phyloP scores from a whole-genome alignment of 2,113 vertebrate species.

The Garra rufa region DNA sequence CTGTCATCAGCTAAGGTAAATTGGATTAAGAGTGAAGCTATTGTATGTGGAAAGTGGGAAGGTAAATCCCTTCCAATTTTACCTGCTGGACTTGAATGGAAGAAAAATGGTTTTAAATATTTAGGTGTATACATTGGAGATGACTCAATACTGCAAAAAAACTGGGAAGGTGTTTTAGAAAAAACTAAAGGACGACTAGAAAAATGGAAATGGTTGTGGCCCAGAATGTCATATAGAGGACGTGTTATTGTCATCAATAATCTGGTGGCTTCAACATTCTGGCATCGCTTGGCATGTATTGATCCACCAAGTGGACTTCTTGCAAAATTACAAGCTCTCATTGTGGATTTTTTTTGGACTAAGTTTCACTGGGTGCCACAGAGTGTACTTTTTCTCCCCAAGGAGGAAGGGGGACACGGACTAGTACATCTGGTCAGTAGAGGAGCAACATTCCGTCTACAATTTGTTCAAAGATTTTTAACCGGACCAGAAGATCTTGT shows the following conservation, averaged over 20 bases:
- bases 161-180: not conserved
- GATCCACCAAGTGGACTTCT: too few relatives aligned
- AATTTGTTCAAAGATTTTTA: not conserved
- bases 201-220: too few relatives aligned
- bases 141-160: slow-evolving; percentile 2
- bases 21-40: slow-evolving; percentile 1
- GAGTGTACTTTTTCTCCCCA: too few relatives aligned
- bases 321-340: too few relatives aligned
- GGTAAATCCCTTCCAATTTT: not conserved
- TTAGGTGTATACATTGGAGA: slow-evolving; percentile 23
- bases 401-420: not conserved
- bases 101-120: slow-evolving; percentile 44
- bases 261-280: too few relatives aligned
- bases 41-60: not conserved
- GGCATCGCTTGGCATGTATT: too few relatives aligned
- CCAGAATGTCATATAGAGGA: too few relatives aligned
- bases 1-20: slow-evolving; percentile 28
- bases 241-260: too few relatives aligned
- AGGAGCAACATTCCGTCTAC: not conserved
- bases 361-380: too few relatives aligned
- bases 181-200: too few relatives aligned
- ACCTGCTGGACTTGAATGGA: too few relatives aligned
- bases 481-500: not conserved
- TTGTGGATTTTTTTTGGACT: too few relatives aligned
- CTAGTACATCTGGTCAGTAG: not conserved